Percentiles rank a stretch among this genome's conserved stretches.
phyloP scores from a whole-genome alignment of 1,140 invertebrate genomes.

The Lutraria rhynchaena region DNA sequence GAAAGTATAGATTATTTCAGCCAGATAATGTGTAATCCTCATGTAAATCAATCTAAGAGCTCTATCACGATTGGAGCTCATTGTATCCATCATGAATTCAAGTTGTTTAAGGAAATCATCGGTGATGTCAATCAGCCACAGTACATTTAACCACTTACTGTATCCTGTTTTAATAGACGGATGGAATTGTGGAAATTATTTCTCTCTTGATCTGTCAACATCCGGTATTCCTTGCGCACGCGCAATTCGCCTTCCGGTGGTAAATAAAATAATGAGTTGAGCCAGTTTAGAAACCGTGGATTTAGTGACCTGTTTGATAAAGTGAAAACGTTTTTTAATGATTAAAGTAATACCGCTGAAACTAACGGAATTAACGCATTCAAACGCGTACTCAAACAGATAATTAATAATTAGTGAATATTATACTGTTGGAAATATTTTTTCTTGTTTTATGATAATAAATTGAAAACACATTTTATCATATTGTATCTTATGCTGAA shows the following conservation, averaged over 20 bases:
- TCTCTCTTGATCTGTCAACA: slow-evolving; percentile 79
- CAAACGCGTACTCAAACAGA: no score
- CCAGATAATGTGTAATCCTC: no score
- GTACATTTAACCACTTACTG: slow-evolving; percentile 71
- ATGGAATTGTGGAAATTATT: slow-evolving; percentile 79
- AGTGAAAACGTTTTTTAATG: slow-evolving; percentile 39
- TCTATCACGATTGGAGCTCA: no score
- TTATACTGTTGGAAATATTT: not conserved
- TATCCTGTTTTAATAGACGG: slow-evolving; percentile 79
- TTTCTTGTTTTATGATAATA: not conserved
- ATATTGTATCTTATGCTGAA: not conserved
- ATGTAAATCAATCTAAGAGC: no score
- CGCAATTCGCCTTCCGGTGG: slow-evolving; percentile 65
- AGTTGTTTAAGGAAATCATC: no score
- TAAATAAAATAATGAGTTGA: slow-evolving; percentile 68
- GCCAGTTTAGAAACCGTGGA: slow-evolving; percentile 65
- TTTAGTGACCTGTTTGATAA: slow-evolving; percentile 53
- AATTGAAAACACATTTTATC: not conserved
- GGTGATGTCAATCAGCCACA: no score
- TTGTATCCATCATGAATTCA: no score
- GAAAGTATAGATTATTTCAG: no score
- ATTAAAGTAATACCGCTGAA: not conserved
- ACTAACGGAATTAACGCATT: not conserved
- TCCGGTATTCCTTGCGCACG: slow-evolving; percentile 80
- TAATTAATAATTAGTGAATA: not conserved